Evolutionary conservation across 2,113 vertebrate species (phyloP).

Genomic region (Paracanthobrama guichenoti): DNA sequence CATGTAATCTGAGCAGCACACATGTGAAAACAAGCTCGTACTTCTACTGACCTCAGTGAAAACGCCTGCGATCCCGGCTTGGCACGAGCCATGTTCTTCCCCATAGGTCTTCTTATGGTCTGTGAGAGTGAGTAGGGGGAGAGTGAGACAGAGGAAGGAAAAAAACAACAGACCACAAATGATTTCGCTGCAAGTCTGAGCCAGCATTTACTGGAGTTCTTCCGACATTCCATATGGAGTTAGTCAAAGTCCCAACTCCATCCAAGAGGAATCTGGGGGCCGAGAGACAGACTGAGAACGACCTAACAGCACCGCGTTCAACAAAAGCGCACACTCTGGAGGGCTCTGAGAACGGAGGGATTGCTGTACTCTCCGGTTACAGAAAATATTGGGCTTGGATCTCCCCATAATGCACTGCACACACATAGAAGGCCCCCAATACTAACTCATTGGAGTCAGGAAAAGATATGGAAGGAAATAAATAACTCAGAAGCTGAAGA

Average conservation of each 20-base stretch:
- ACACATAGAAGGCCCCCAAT: slow-evolving; percentile 54
- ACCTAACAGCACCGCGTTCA: slow-evolving; percentile 61
- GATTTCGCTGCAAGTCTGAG: slow-evolving; percentile 71
- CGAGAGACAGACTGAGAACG: slow-evolving; percentile 56
- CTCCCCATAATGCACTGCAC: slow-evolving; percentile 60
- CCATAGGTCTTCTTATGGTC: slow-evolving; percentile 99
- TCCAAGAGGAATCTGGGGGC: slow-evolving; percentile 70
- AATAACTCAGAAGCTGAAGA: slow-evolving; percentile 49
- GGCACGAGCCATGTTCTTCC: slow-evolving; percentile 97
- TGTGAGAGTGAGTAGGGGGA: slow-evolving; percentile 72
- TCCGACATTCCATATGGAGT: slow-evolving; percentile 78
- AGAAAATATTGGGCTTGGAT: slow-evolving; percentile 77
- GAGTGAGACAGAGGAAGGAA: slow-evolving; percentile 28
- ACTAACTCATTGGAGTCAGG: slow-evolving; percentile 52
- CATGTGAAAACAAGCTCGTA: slow-evolving; percentile 44
- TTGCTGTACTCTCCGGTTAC: slow-evolving; percentile 66
- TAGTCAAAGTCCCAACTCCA: slow-evolving; percentile 71
- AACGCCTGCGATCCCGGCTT: slow-evolving; percentile 93
- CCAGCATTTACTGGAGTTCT: slow-evolving; percentile 76
- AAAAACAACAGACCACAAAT: slow-evolving; percentile 71
- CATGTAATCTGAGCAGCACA: background rate
- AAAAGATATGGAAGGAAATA: slow-evolving; percentile 64
- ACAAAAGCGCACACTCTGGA: slow-evolving; percentile 59
- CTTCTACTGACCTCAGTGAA: slow-evolving; percentile 87
- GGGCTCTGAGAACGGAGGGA: slow-evolving; percentile 5